Percentiles rank a stretch among this genome's conserved stretches.
phyloP scores from a whole-genome alignment of 2,113 vertebrate species.

The Chaenogobius annularis region DNA sequence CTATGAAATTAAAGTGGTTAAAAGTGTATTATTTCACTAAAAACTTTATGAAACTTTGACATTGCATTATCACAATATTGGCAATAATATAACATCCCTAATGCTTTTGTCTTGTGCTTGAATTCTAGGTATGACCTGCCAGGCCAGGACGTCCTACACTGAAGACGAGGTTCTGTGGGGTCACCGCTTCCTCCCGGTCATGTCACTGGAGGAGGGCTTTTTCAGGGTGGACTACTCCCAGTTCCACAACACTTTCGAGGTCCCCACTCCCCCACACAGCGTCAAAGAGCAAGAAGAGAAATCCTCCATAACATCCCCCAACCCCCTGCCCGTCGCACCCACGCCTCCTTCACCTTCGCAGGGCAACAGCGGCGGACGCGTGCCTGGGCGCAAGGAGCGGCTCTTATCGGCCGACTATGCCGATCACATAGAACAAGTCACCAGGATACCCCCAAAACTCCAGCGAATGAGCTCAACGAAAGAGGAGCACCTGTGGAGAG shows the following conservation, averaged over 20 bases:
- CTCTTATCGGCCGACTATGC: slow-evolving; percentile 76
- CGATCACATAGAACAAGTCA: slow-evolving; percentile 63
- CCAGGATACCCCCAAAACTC: slow-evolving; percentile 79
- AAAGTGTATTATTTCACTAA: slow-evolving; percentile 42
- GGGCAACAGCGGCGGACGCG: slow-evolving; percentile 54
- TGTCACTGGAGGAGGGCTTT: slow-evolving; percentile 91
- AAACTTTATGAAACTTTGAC: slow-evolving; percentile 2
- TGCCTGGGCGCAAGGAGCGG: slow-evolving; percentile 68
- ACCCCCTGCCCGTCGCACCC: slow-evolving; percentile 55
- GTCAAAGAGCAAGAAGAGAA: slow-evolving; percentile 87
- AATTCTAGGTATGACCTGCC: slow-evolving; percentile 85
- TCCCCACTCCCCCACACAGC: slow-evolving; percentile 84
- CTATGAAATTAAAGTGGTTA: slow-evolving; percentile 53
- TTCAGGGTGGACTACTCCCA: slow-evolving; percentile 90
- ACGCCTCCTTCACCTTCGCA: slow-evolving; percentile 52
- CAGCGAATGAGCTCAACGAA: slow-evolving; percentile 80
- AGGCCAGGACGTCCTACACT: slow-evolving; percentile 88
- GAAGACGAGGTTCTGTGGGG: slow-evolving; percentile 91
- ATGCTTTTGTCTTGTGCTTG: background rate
- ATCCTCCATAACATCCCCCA: slow-evolving; percentile 69
- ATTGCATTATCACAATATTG: background rate
- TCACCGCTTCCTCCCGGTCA: slow-evolving; percentile 87
- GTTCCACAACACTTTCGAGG: slow-evolving; percentile 88
- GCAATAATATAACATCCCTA: background rate
- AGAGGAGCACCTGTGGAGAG: slow-evolving; percentile 73